Conservation (phyloP, 2,113 vertebrate species). For the Ahaetulla prasina region DNA sequence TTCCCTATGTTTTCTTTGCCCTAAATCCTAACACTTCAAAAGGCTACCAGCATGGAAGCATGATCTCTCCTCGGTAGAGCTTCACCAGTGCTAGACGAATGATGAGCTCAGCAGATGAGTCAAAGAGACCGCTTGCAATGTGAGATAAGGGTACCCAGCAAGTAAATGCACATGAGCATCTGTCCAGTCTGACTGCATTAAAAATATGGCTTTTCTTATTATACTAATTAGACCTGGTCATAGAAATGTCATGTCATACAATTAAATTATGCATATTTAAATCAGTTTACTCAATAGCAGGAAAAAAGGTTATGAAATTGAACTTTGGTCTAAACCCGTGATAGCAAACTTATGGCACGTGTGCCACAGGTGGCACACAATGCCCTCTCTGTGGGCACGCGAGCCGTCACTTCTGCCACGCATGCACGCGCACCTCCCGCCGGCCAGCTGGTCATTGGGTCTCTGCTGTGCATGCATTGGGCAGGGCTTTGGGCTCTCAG, state of each 20-base stretch:
- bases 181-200: neutral
- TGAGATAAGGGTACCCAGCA: neutral
- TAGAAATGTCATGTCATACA: neutral
- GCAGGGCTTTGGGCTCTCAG: too few relatives aligned
- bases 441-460: too few relatives aligned
- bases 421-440: too few relatives aligned
- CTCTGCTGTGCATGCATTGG: too few relatives aligned
- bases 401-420: too few relatives aligned
- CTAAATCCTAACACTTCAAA: neutral
- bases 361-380: too few relatives aligned
- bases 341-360: too few relatives aligned
- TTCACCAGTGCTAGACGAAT: neutral
- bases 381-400: too few relatives aligned
- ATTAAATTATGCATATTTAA: neutral
- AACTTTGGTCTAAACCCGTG: too few relatives aligned
- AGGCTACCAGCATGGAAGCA: neutral
- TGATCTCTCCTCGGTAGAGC: neutral
- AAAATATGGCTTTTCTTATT: neutral
- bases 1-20: neutral
- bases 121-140: neutral
- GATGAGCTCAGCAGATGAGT: neutral
- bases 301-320: neutral
- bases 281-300: neutral
- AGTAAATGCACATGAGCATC: neutral
- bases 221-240: neutral